A percentile compares a stretch with the other conserved stretches of the same genome.
Conservation (phyloP, 2,888 invertebrate genomes). For the Campoplex nolae region DNA sequence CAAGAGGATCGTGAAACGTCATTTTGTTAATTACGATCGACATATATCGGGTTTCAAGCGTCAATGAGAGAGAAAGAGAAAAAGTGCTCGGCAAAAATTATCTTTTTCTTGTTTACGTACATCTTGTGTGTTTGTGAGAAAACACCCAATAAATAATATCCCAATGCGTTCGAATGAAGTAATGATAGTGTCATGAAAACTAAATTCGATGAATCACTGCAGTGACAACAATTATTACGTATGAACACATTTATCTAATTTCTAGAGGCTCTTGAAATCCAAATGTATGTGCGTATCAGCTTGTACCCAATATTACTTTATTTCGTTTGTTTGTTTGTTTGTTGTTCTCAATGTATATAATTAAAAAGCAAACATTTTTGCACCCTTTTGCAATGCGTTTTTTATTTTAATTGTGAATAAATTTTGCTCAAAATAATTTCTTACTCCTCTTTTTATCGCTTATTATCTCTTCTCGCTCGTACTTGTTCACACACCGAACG, state of each 20-base stretch:
- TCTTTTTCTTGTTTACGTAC: not conserved
- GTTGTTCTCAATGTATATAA: not conserved
- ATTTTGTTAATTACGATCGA: conserved; percentile 55
- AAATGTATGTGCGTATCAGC: conserved; percentile 57
- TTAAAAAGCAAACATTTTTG: conserved; percentile 58
- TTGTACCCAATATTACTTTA: conserved; percentile 43
- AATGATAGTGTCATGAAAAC: conserved; percentile 35
- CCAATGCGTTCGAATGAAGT: conserved; percentile 12
- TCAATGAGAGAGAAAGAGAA: conserved; percentile 16
- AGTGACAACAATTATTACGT: conserved; percentile 55
- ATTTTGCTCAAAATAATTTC: conserved; percentile 65
- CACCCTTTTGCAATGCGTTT: conserved; percentile 63
- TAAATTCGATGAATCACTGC: conserved; percentile 34
- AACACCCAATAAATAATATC: conserved; percentile 17
- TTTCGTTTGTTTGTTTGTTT: conserved; percentile 25
- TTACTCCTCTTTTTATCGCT: conserved; percentile 74
- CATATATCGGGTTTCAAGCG: conserved; percentile 39
- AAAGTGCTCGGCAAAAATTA: conserved; percentile 21
- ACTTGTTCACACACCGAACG: conserved; percentile 71
- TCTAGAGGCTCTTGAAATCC: conserved; percentile 60
- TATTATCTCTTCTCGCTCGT: conserved; percentile 71
- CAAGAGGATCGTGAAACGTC: conserved; percentile 20
- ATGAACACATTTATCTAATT: conserved; percentile 62
- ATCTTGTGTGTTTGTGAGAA: conserved; percentile 4
- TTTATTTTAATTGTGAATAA: conserved; percentile 53